Base-by-base conservation (phyloP, 92 coral and sea anemone genomes). In the Phymanthus crucifer region DNA sequence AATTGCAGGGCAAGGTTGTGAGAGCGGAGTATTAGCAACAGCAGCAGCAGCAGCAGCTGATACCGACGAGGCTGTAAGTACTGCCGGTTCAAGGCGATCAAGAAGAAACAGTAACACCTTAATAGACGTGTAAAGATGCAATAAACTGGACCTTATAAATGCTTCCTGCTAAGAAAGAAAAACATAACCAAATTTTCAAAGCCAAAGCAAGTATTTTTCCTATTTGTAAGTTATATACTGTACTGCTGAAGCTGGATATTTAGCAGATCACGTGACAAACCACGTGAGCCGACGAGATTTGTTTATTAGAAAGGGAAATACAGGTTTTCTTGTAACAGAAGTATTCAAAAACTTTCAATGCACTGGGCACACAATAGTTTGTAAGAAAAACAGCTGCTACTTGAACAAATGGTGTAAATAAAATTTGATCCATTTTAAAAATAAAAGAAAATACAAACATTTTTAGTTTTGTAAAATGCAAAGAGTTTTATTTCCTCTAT, bases 21-120 rank as follows among this genome's bases (percentile, higher is more conserved):
- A 73, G 40, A 57, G 71, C 11, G 24, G 71, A 23, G 18, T 18
- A 58, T 10, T 40, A 16, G 40, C 81, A 47, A 27, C 35, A 2
- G 56, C 81, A 23, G 50, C n/a, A n/a, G n/a, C n/a, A 16, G 40
- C 81, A 47, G 17, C 35, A 2, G 56, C 81, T 11, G 50, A 77
- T 40, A 77, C 72, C 24, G 72, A 77, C 24, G 81, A 77, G 57
- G 81, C 40, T 19, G 67, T 43, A 11, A 64, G 32, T 19, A 77
- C 47, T 19, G 66, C 80, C 32, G 81, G 81, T 50, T 77, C 81
- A 21, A 77, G 81, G 46, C 46, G 26, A n/a, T 77, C 81, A 8
- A 61, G 81, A 58, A 77, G 57, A 38, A 66, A 70, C 29, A 77
- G 81, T 23, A 69, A 70, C 23, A 77, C 54, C 67, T 23, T 77